Evolutionary conservation across 2,888 invertebrate genomes (phyloP).

Genomic region (Deroplatys truncata): DNA sequence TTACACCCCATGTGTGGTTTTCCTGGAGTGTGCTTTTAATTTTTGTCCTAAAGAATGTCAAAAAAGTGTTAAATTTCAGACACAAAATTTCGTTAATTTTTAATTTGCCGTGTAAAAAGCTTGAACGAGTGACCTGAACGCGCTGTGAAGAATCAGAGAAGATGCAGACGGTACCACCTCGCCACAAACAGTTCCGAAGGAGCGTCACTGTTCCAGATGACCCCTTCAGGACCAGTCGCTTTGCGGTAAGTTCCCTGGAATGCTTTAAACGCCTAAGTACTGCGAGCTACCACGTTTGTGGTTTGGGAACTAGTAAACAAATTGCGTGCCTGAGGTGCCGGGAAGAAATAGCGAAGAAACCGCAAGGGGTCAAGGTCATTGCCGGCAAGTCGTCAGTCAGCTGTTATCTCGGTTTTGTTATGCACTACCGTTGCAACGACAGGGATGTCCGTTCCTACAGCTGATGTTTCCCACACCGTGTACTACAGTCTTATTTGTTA

Average conservation of each 20-base stretch:
- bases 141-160: neutral
- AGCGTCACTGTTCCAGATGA: slow-evolving; percentile 30
- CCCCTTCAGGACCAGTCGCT: slow-evolving; percentile 24
- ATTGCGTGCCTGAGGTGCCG: neutral
- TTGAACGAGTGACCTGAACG: too few relatives aligned
- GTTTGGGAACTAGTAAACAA: neutral
- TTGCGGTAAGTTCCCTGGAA: slow-evolving; percentile 16
- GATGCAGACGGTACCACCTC: slow-evolving; percentile 31
- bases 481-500: too few relatives aligned
- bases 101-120: neutral
- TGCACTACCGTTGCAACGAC: neutral
- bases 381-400: neutral
- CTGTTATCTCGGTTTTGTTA: neutral
- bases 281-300: neutral
- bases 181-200: slow-evolving; percentile 30
- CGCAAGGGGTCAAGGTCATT: neutral
- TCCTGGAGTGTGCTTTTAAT: neutral
- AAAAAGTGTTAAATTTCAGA: too few relatives aligned
- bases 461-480: neutral
- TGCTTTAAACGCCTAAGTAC: neutral
- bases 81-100: neutral
- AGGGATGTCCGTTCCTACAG: neutral
- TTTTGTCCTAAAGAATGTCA: neutral
- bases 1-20: neutral
- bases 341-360: neutral